A percentile compares a stretch with the other conserved stretches of the same genome.
phyloP scores from a whole-genome alignment of 2,888 invertebrate genomes.

The Agrochola lychnidis region DNA sequence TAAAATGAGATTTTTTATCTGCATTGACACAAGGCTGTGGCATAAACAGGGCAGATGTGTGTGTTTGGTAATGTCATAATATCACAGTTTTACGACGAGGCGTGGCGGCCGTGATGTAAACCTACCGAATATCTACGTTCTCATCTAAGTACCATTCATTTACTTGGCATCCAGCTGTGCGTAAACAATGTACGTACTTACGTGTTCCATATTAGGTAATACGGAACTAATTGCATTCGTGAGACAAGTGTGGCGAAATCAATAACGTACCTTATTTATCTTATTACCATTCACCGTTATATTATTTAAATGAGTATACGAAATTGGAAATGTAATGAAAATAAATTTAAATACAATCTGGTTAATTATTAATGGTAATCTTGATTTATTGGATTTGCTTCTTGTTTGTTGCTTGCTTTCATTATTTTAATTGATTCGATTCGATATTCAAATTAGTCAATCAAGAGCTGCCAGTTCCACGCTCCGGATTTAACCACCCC shows the following conservation, averaged over 20 bases:
- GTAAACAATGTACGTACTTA: slow-evolving; percentile 52
- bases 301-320: slow-evolving; percentile 28
- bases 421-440: slow-evolving; percentile 50
- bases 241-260: slow-evolving; percentile 51
- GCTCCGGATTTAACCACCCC: slow-evolving; percentile 6
- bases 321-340: slow-evolving; percentile 45
- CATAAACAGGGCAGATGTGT: slow-evolving; percentile 49
- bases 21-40: slow-evolving; percentile 52
- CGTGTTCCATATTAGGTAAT: neutral
- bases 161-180: slow-evolving; percentile 62
- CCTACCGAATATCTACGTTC: slow-evolving; percentile 51
- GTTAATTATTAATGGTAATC: slow-evolving; percentile 18
- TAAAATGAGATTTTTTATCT: slow-evolving; percentile 60
- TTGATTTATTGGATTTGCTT: slow-evolving; percentile 41
- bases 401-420: slow-evolving; percentile 41
- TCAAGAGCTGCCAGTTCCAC: slow-evolving; percentile 43
- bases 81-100: slow-evolving; percentile 62
- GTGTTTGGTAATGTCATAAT: slow-evolving; percentile 63
- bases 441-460: slow-evolving; percentile 46
- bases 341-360: slow-evolving; percentile 35
- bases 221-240: slow-evolving; percentile 54
- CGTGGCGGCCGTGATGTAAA: slow-evolving; percentile 55
- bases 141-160: slow-evolving; percentile 60
- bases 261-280: slow-evolving; percentile 39
- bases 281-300: slow-evolving; percentile 29